Evolutionary conservation across 2,113 vertebrate genomes (phyloP).

Genomic region (Petromus typicus): DNA sequence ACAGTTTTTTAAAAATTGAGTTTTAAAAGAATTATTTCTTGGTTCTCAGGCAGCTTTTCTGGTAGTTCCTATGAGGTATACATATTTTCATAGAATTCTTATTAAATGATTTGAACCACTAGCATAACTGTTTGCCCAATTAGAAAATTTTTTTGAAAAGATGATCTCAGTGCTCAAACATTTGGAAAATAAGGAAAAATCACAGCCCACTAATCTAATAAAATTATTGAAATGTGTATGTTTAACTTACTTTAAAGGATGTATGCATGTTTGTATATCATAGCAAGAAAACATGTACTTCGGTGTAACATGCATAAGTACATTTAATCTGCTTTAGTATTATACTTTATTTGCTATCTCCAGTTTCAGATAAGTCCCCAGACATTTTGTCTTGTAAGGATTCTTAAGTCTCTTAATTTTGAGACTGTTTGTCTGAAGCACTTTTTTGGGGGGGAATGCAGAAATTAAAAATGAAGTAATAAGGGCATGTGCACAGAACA

Average conservation of each 20-base stretch:
- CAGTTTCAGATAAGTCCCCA: neutral
- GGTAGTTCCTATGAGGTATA: neutral
- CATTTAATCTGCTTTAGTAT: neutral
- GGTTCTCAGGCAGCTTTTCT: neutral
- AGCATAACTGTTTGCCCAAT: neutral
- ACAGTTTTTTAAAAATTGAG: neutral
- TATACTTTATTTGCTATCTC: neutral
- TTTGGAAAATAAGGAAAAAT: conserved; percentile 29
- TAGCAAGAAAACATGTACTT: neutral
- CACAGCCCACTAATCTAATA: neutral
- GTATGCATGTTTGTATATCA: neutral
- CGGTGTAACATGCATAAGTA: neutral
- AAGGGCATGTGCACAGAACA: neutral
- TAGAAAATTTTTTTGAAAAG: conserved; percentile 15
- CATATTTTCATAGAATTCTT: conserved; percentile 32
- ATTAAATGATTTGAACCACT: neutral
- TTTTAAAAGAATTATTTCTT: conserved; percentile 24
- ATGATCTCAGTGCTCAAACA: conserved; percentile 17
- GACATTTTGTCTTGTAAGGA: neutral
- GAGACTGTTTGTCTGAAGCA: neutral
- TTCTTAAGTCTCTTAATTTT: neutral
- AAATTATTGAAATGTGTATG: neutral
- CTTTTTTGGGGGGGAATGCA: neutral
- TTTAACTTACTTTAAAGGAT: neutral
- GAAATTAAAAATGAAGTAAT: neutral